phyloP scores from a whole-genome alignment of 2,888 invertebrate species.

The Ophion obscuratus region DNA sequence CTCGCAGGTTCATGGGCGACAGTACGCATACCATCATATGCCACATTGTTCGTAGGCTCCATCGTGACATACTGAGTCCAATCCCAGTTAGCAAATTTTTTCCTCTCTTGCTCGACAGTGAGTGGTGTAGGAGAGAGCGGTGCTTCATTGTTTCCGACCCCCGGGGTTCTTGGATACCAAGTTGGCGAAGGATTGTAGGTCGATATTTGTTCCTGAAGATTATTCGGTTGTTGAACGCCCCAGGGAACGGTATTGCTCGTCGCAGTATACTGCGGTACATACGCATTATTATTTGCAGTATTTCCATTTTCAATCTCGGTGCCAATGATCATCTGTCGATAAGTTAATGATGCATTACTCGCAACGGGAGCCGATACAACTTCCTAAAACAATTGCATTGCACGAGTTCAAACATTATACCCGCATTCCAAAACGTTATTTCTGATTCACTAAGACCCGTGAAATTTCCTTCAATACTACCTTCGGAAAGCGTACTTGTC shows the following conservation, averaged over 20 bases:
- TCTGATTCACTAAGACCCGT: no score
- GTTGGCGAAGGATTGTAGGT: not conserved
- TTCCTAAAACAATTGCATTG: not conserved
- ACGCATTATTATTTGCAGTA: conserved; percentile 12
- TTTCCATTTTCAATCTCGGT: conserved; percentile 52
- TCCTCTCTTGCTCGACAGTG: conserved; percentile 12
- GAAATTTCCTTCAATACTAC: no score
- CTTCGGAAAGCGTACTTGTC: no score
- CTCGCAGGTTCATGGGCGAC: not conserved
- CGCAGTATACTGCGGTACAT: conserved; percentile 10
- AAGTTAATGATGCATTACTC: not conserved
- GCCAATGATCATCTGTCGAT: conserved; percentile 69
- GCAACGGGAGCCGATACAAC: not conserved
- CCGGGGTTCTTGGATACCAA: not conserved
- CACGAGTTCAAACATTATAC: not conserved
- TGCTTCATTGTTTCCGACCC: not conserved
- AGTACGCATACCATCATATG: not conserved
- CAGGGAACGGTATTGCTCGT: conserved; percentile 23
- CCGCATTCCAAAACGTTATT: not conserved
- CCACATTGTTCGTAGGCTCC: conserved; percentile 22
- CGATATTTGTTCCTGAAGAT: conserved; percentile 16
- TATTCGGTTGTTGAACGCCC: conserved; percentile 19
- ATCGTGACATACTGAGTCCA: conserved; percentile 60
- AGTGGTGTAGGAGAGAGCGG: not conserved
- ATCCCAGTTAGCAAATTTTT: conserved; percentile 57